Percentiles rank a stretch among this genome's conserved stretches.
Evolutionary conservation across 2,797 vertebrate genomes (phyloP).

Genomic region (Acropternis orthonyx): DNA sequence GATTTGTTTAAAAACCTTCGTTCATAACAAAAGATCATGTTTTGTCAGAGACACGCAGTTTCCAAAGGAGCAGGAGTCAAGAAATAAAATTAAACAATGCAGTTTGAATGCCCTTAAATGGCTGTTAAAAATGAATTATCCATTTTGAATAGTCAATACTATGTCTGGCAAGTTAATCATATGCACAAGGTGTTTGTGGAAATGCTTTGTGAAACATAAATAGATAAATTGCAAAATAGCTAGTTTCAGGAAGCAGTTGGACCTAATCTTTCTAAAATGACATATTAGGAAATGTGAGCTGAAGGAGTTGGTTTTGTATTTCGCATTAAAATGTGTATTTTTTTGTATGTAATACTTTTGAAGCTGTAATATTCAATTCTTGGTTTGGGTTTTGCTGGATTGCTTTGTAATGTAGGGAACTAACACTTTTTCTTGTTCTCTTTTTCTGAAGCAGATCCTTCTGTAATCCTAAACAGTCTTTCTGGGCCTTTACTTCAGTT

Average conservation of each 20-base stretch:
- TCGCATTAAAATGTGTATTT: not conserved
- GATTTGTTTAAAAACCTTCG: not conserved
- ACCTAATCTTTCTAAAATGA: not conserved
- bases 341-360: not conserved
- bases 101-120: not conserved
- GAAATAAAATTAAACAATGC: not conserved
- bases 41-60: not conserved
- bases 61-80: not conserved
- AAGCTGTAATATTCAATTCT: not conserved
- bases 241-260: not conserved
- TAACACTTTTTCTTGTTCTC: conserved; percentile 75
- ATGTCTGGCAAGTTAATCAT: not conserved
- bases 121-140: not conserved
- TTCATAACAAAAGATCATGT: not conserved
- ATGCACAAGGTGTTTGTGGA: not conserved
- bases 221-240: not conserved
- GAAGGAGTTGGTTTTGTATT: not conserved
- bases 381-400: conserved; percentile 46
- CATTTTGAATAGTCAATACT: accelerated
- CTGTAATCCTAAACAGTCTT: conserved; percentile 74
- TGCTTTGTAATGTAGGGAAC: conserved; percentile 38
- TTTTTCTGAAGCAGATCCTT: conserved; percentile 79
- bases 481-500: conserved; percentile 79
- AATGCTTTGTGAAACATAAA: not conserved
- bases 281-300: not conserved